phyloP scores from a whole-genome alignment of 1,140 invertebrate genomes.

The Adoxophyes honmai region DNA sequence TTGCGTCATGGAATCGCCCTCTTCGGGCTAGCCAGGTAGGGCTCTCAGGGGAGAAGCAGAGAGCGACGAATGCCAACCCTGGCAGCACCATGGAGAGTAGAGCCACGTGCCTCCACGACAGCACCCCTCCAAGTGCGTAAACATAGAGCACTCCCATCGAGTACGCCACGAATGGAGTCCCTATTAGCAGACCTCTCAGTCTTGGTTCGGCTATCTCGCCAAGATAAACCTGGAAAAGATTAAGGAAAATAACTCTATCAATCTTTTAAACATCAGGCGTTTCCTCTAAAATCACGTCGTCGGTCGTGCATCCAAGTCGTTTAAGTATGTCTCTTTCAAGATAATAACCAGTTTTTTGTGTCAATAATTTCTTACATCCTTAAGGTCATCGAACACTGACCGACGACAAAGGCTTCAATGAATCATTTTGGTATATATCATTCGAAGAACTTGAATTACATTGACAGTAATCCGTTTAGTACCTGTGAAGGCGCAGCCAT shows the following conservation, averaged over 20 bases:
- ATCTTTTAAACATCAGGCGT: no score
- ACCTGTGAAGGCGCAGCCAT: slow-evolving; percentile 83
- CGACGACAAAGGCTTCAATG: no score
- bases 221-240: slow-evolving; percentile 79
- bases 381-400: no score
- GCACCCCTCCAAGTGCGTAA: slow-evolving; percentile 80
- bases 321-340: no score
- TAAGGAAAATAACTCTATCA: no score
- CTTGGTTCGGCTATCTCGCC: slow-evolving; percentile 85
- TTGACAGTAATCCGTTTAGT: no score
- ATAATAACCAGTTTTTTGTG: no score
- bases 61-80: slow-evolving; percentile 73
- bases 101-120: slow-evolving; percentile 83
- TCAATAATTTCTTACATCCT: no score
- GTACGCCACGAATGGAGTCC: slow-evolving; percentile 82
- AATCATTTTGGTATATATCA: no score
- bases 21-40: slow-evolving; percentile 83
- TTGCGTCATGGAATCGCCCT: slow-evolving; percentile 79
- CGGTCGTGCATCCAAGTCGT: no score
- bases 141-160: slow-evolving; percentile 85
- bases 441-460: no score
- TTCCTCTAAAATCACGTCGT: no score
- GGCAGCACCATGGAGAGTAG: slow-evolving; percentile 80
- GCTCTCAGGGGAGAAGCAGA: slow-evolving; percentile 83
- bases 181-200: slow-evolving; percentile 81